Base-by-base conservation (phyloP, 2,113 vertebrate species). In the Pseudolaguvia tuberculata region DNA sequence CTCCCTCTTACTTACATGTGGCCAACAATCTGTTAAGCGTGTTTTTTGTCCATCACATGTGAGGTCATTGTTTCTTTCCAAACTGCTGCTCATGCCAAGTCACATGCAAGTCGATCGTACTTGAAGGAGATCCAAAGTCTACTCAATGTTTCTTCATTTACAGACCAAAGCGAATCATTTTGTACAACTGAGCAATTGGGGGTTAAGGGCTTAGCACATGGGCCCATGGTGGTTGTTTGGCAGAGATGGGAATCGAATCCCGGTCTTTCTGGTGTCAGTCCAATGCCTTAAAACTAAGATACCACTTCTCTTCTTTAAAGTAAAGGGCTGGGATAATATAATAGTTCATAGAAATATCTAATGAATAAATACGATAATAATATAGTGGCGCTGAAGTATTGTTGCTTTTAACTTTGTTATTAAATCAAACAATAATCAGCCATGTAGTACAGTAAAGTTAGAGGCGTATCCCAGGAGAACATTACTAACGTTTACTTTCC, bases 21-120 rank as follows among this genome's bases (percentile, higher is more conserved):
- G 42, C 15, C 48, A 47, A 47, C 45, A 50, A 66, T 48, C 15
- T 18, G 21, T 27, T 66, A 27, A 17, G 42, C 63, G 48, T 50
- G 63, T 66, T 21, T 14, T 66, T 48, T 1, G 10, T 66, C 42
- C 45, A 48, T 66, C 45, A 66, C 42, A 65, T 47, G 63, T 18
- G 7, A 66, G 17, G 42, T 27, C 63, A 27, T 48, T 1, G 10
- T 50, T 18, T 66, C 23, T 65, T 65, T 65, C 39, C 21, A 47
- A 47, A 65, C 11, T 17, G 39, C 39, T 25, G 62, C 21, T 27
- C 45, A 48, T 27, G 63, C 45, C 14, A 48, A 66, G 23, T 48
- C 63, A 66, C 23, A 27, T 21, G 45, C 31, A 23, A 66, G 23
- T 8, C 48, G 4, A 66, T 23, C 62, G 25, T 4, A 23, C 21